Percentiles rank a stretch among this genome's conserved stretches.
phyloP scores from a whole-genome alignment of 2,888 invertebrate species.

The Nomada ruficornis region DNA sequence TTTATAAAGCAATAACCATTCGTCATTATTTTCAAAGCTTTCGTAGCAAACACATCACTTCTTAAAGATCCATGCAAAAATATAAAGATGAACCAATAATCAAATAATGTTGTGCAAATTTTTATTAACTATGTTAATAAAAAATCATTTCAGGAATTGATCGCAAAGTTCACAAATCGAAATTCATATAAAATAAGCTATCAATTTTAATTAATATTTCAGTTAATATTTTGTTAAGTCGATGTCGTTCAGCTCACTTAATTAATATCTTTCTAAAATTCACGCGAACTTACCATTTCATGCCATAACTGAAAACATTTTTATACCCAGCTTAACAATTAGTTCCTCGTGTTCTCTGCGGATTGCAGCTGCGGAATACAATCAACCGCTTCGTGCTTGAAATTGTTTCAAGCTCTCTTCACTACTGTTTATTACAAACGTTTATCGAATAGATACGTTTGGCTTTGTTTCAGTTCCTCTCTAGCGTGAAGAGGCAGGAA shows the following conservation, averaged over 20 bases:
- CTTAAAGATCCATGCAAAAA: too few species aligned
- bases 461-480: conserved; percentile 45
- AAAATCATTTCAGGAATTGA: too few species aligned
- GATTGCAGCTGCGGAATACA: background rate
- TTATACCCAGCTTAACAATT: background rate
- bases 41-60: background rate
- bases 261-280: too few species aligned
- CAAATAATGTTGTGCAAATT: background rate
- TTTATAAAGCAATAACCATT: background rate
- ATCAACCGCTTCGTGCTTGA: conserved; percentile 26
- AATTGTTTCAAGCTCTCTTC: conserved; percentile 42
- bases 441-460: conserved; percentile 52
- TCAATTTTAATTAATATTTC: too few species aligned
- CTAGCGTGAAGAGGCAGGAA: conserved; percentile 10
- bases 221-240: too few species aligned
- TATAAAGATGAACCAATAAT: background rate
- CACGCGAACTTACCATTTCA: too few species aligned
- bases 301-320: too few species aligned
- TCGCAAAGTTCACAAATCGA: too few species aligned
- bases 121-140: too few species aligned
- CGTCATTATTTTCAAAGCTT: background rate
- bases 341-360: background rate
- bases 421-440: conserved; percentile 49
- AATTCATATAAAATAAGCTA: too few species aligned
- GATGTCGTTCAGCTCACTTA: too few species aligned